phyloP scores from a whole-genome alignment of 2,888 invertebrate genomes.

The Spilarctia lutea region DNA sequence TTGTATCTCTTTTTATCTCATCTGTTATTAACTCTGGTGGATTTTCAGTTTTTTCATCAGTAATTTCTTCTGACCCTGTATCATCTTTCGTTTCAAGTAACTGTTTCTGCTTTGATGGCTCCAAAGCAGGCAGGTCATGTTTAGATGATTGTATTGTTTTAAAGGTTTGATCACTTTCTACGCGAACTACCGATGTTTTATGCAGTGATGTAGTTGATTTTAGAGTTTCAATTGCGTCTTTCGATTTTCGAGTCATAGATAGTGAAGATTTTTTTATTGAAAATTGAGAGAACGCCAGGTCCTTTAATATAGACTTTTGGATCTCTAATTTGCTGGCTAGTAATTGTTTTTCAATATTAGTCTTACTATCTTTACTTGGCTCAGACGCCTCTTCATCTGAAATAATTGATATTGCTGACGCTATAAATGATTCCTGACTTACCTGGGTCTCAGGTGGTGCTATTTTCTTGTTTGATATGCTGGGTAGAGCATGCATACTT shows the following conservation, averaged over 20 bases:
- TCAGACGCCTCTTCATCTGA: constrained; percentile 34
- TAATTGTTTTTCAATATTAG: constrained; percentile 65
- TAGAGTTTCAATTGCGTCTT: background rate
- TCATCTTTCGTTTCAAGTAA: background rate
- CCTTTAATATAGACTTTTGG: constrained; percentile 78
- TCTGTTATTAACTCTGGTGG: background rate
- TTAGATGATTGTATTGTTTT: background rate
- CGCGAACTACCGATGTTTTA: background rate
- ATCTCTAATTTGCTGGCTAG: constrained; percentile 73
- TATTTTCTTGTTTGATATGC: constrained; percentile 48
- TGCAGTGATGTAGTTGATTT: background rate
- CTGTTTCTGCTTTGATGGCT: background rate
- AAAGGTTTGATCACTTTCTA: background rate
- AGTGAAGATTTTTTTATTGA: background rate
- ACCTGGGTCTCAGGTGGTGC: constrained; percentile 54
- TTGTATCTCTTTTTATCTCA: background rate
- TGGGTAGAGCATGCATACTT: constrained; percentile 67
- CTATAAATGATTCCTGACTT: constrained; percentile 72
- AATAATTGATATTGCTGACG: constrained; percentile 66
- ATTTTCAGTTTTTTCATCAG: background rate
- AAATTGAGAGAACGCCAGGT: constrained; percentile 63
- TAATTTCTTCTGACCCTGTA: background rate
- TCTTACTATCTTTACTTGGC: constrained; percentile 51
- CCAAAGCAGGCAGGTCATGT: background rate
- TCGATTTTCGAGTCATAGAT: background rate